Conservation (phyloP, 2,113 vertebrate species). For the Sula dactylatra region DNA sequence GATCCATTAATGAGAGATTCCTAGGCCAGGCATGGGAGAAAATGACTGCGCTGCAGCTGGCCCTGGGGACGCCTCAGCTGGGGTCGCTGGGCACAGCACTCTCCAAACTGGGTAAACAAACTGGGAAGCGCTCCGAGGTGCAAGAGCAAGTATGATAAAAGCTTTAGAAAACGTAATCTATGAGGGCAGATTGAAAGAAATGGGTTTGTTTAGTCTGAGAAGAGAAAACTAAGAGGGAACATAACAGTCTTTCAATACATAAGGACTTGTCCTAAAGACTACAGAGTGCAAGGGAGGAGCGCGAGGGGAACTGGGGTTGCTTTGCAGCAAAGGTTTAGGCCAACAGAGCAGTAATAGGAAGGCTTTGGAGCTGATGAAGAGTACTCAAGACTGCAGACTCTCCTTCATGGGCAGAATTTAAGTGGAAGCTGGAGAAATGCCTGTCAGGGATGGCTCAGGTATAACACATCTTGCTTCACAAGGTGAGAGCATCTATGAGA, state of each 20-base stretch:
- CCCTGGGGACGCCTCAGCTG: background rate
- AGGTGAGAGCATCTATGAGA: background rate
- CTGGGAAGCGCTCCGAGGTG: background rate
- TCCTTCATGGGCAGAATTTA: background rate
- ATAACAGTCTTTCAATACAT: background rate
- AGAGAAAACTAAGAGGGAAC: constrained; percentile 8
- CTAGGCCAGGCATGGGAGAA: background rate
- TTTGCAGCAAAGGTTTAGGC: background rate
- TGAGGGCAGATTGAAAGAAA: constrained; percentile 29
- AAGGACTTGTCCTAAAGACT: background rate
- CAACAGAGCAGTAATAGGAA: background rate
- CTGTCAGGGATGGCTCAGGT: background rate
- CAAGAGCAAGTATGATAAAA: background rate
- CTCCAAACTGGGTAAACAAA: constrained; percentile 28
- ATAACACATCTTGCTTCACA: background rate
- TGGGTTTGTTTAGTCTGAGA: constrained; percentile 52
- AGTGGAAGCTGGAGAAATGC: background rate
- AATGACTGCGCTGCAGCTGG: background rate
- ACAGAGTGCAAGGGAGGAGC: background rate
- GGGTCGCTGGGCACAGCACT: background rate
- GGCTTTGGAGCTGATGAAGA: background rate
- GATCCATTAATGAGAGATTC: background rate
- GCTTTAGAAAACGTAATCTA: constrained; percentile 21
- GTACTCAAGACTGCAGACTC: background rate
- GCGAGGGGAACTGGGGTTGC: background rate